Conservation (phyloP, 2,113 vertebrate genomes). For the Rafetus swinhoei region DNA sequence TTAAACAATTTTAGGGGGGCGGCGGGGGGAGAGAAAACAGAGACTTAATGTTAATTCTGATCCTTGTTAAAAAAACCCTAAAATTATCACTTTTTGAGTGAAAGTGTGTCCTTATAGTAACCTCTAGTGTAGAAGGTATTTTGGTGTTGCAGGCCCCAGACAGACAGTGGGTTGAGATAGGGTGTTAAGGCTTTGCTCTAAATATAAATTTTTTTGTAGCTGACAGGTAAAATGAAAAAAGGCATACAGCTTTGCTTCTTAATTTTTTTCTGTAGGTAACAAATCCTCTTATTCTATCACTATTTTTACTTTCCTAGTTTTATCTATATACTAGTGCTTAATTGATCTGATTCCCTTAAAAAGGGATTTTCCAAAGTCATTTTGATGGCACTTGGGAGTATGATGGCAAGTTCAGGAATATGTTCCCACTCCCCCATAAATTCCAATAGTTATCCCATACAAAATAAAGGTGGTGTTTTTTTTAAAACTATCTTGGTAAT, state of each 20-base stretch:
- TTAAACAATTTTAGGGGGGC: no score
- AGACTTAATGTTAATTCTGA: no score
- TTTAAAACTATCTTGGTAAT: not conserved
- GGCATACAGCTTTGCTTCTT: not conserved
- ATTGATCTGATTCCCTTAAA: not conserved
- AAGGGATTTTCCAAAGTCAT: not conserved
- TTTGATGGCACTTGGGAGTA: not conserved
- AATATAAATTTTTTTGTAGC: not conserved
- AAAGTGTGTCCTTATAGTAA: not conserved
- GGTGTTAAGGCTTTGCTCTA: not conserved
- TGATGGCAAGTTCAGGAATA: slow-evolving; percentile 13
- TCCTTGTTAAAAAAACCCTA: no score
- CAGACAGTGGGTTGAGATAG: not conserved
- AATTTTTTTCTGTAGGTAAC: not conserved
- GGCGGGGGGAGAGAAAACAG: no score
- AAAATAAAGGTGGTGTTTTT: not conserved
- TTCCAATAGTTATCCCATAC: not conserved
- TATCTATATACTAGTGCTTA: not conserved
- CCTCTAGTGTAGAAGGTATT: not conserved
- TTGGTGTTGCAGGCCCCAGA: not conserved
- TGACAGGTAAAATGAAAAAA: not conserved
- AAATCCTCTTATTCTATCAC: not conserved
- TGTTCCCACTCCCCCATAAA: not conserved
- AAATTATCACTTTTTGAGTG: not conserved
- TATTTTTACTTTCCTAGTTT: not conserved